Evolutionary conservation across 2,888 invertebrate species (phyloP).

Genomic region (Bellardia bayeri): DNA sequence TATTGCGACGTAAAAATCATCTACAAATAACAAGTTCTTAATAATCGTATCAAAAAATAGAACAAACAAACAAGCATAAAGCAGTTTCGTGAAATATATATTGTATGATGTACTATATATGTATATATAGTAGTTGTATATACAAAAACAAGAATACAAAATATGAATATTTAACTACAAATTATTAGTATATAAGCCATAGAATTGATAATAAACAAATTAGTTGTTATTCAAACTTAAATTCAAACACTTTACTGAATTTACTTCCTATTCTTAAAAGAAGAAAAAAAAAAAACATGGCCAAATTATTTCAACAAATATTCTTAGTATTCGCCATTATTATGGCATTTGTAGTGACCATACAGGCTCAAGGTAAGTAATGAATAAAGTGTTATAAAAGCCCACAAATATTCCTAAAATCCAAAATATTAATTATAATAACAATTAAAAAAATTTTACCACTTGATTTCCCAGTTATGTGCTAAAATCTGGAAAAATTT

Average conservation of each 20-base stretch:
- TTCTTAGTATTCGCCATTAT: constrained; percentile 46
- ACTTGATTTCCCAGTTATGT: too few species aligned
- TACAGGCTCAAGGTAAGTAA: constrained; percentile 35
- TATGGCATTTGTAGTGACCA: constrained; percentile 2
- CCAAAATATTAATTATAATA: too few species aligned
- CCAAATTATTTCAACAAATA: constrained; percentile 54
- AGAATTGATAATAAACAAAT: background rate
- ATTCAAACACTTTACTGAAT: constrained; percentile 4
- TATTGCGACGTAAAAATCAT: constrained; percentile 4
- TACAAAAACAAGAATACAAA: background rate
- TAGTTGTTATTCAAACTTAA: constrained; percentile 29
- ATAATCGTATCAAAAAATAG: background rate
- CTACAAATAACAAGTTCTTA: background rate
- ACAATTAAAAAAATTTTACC: too few species aligned
- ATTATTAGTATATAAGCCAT: constrained; percentile 23
- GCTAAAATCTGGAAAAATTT: too few species aligned
- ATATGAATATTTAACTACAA: background rate
- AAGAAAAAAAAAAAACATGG: constrained; percentile 17
- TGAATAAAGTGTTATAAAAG: background rate
- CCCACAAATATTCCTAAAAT: too few species aligned
- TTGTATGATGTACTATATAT: background rate
- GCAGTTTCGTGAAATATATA: background rate
- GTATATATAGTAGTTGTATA: background rate
- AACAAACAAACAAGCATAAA: background rate
- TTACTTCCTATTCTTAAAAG: background rate